A percentile compares a stretch with the other conserved stretches of the same genome.
Conservation (phyloP, 1,140 invertebrate species). For the Zaprionus africanus region DNA sequence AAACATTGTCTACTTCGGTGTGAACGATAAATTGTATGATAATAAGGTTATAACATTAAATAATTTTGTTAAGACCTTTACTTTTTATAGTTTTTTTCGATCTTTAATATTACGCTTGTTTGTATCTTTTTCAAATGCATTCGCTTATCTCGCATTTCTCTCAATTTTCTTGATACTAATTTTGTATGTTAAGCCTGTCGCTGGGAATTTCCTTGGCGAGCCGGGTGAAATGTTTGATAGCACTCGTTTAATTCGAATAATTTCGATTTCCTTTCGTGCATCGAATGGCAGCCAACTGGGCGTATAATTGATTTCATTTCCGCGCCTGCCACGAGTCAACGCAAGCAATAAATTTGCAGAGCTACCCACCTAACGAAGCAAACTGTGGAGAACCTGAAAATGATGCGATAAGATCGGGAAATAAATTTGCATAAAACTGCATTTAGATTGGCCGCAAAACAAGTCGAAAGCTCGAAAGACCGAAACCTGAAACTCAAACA, state of each 20-base stretch:
- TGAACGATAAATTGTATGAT: too few relatives aligned
- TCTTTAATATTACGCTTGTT: too few relatives aligned
- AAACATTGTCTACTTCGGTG: too few relatives aligned
- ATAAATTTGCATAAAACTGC: slow-evolving; percentile 74
- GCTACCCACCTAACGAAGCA: slow-evolving; percentile 50
- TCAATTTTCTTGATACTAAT: not conserved
- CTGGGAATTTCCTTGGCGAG: not conserved
- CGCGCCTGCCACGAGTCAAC: slow-evolving; percentile 51
- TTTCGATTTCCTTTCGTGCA: slow-evolving; percentile 74
- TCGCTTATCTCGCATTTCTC: too few relatives aligned
- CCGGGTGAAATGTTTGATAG: slow-evolving; percentile 49
- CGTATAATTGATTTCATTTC: slow-evolving; percentile 80
- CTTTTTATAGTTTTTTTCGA: too few relatives aligned
- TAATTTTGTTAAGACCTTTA: too few relatives aligned
- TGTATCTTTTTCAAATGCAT: too few relatives aligned
- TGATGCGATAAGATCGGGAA: slow-evolving; percentile 72
- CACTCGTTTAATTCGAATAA: slow-evolving; percentile 63
- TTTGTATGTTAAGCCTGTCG: not conserved
- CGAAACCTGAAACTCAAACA: slow-evolving; percentile 26
- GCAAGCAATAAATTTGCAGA: slow-evolving; percentile 58
- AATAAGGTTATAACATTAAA: too few relatives aligned
- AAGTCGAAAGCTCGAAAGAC: slow-evolving; percentile 22
- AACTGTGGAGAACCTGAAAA: slow-evolving; percentile 54
- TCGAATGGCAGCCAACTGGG: slow-evolving; percentile 64
- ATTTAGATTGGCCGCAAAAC: slow-evolving; percentile 71